Base-by-base conservation (phyloP, 2,113 vertebrate species). In the Aptenodytes forsteri region DNA sequence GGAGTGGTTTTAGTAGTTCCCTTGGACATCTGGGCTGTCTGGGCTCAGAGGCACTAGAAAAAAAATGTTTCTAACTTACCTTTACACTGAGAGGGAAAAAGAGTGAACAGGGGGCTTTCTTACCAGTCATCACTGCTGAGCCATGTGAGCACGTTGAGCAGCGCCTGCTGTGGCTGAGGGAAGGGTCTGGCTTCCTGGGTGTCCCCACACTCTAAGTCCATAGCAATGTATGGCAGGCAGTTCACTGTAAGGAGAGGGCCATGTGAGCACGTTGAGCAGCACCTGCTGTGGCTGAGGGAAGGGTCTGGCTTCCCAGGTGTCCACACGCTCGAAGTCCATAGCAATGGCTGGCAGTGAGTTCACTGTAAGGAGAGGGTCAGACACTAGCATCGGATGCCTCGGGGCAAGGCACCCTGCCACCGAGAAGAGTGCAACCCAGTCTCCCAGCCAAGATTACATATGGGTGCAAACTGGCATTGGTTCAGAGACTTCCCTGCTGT, bases 61-160 rank as follows among this genome's bases (percentile, higher is more conserved):
- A 36, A 54, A 40, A 64, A 30, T 3, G 4, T 18, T 50, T 62
- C 70, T 72, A 27, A 42, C 4, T 40, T 38, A 32, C 15, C 7
- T 61, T 50, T 46, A 49, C 7, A 34, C 13, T 36, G 5, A 76
- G 29, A 34, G 34, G 7, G 22, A 49, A 21, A 32, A 66, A 58
- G 34, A 56, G 11, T 7, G 32, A 52, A 34, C 15, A 13, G 17
- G 29, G 50, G 16, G 8, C 11, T 38, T 23, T 54, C 98, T 98
- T 95, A 98, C 98, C 98, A 98, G 87, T 98, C 94, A 1, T 77
- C 83, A 8, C 96, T 97, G 64, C 70, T 73, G 15, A 98, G 94
- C 70, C 93, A 90, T 23, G 79, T 65, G 3, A 98, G 94, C 5
- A 93, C 96, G 1, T 95, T 81, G 3, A 88, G 66, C 93, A 98